phyloP scores from a whole-genome alignment of 2,888 invertebrate species.

The Troides oblongomaculatus region DNA sequence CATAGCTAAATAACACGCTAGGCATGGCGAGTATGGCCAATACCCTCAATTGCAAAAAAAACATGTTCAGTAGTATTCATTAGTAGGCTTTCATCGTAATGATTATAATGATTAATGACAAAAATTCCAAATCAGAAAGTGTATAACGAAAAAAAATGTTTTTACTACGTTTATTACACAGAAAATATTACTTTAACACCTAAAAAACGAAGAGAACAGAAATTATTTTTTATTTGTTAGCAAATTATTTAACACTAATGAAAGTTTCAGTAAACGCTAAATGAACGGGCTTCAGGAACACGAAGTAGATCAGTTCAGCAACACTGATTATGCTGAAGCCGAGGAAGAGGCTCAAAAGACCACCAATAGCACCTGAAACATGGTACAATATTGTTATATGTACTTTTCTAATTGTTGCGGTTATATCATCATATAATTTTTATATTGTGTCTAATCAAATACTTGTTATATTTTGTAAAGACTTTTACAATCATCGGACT shows the following conservation, averaged over 20 bases:
- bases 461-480: too few species aligned
- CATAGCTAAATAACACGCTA: too few species aligned
- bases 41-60: too few species aligned
- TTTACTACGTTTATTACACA: neutral
- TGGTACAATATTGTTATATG: neutral
- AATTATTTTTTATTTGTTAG: neutral
- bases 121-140: too few species aligned
- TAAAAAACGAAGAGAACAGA: neutral
- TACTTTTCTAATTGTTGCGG: neutral
- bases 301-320: slow-evolving; percentile 68
- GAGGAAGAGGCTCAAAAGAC: slow-evolving; percentile 71
- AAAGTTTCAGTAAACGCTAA: slow-evolving; percentile 44
- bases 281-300: slow-evolving; percentile 59
- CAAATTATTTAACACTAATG: slow-evolving; percentile 3
- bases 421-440: too few species aligned
- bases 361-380: slow-evolving; percentile 67
- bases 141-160: neutral
- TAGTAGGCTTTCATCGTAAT: too few species aligned
- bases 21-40: too few species aligned
- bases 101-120: too few species aligned
- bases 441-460: too few species aligned
- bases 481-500: too few species aligned
- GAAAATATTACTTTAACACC: neutral
- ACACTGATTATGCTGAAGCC: slow-evolving; percentile 76
- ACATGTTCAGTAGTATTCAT: too few species aligned